Evolutionary conservation across 2,797 vertebrate species (phyloP).

Genomic region (Lacerta bilineata): DNA sequence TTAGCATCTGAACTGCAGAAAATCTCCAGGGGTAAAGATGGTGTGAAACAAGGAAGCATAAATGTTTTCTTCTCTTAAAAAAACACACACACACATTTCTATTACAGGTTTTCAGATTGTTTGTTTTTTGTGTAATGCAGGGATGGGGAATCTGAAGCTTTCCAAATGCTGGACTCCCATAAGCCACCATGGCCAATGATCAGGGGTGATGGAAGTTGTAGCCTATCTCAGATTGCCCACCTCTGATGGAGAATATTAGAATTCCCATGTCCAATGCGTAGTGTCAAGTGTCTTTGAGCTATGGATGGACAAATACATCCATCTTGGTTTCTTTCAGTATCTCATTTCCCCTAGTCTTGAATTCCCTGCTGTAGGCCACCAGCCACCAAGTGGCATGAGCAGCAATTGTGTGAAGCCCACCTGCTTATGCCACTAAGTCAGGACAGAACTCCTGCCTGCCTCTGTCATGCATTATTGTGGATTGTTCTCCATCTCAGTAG

Average conservation of each 20-base stretch:
- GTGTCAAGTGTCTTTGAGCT: too few species aligned
- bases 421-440: background rate
- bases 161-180: background rate
- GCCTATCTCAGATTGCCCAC: too few species aligned
- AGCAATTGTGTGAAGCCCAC: background rate
- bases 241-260: background rate
- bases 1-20: slow-evolving; percentile 1
- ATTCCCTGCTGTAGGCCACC: background rate
- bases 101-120: background rate
- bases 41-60: background rate
- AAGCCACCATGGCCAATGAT: background rate
- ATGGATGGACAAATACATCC: too few species aligned
- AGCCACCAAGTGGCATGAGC: background rate
- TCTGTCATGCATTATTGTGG: background rate
- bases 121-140: background rate
- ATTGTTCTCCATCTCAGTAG: background rate
- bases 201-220: background rate
- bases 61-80: background rate
- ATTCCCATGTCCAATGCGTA: too few species aligned
- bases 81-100: background rate
- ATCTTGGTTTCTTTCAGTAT: too few species aligned
- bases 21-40: background rate
- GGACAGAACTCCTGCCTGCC: background rate
- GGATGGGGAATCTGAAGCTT: background rate
- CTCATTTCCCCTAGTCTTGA: too few species aligned